Percentiles rank a stretch among this genome's conserved stretches.
Conservation (phyloP, 2,888 invertebrate genomes). For the Pyrrhia umbra region DNA sequence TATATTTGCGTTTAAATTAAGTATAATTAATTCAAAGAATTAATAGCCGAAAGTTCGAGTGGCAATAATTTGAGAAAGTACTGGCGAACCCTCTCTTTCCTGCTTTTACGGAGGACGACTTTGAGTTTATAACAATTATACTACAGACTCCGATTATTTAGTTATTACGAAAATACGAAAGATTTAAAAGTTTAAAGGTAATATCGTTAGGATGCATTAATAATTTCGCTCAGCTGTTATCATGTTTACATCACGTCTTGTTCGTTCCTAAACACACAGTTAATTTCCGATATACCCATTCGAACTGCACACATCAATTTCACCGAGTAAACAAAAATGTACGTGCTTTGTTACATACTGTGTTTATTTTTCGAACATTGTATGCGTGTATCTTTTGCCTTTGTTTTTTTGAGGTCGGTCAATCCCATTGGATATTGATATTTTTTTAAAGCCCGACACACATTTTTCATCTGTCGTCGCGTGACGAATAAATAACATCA, state of each 20-base stretch:
- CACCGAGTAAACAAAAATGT: constrained; percentile 66
- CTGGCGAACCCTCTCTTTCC: too few species aligned
- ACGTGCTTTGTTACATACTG: constrained; percentile 59
- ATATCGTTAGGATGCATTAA: constrained; percentile 15
- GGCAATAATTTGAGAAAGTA: too few species aligned
- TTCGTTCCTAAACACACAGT: constrained; percentile 59
- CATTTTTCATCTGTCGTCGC: constrained; percentile 13
- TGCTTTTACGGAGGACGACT: not conserved
- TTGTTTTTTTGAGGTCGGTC: constrained; percentile 51
- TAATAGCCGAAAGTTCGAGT: too few species aligned
- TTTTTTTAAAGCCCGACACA: constrained; percentile 35
- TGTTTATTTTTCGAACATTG: constrained; percentile 62
- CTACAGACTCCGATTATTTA: too few species aligned
- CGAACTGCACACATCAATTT: constrained; percentile 67
- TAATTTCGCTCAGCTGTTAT: constrained; percentile 27
- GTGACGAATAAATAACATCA: not conserved
- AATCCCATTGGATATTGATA: constrained; percentile 34
- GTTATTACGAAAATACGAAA: too few species aligned
- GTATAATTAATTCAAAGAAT: too few species aligned
- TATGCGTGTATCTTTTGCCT: constrained; percentile 51
- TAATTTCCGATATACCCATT: constrained; percentile 63
- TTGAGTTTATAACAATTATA: too few species aligned
- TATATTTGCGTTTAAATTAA: too few species aligned
- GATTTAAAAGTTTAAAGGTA: constrained; percentile 10
- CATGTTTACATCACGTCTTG: constrained; percentile 43